Base-by-base conservation (phyloP, 1,140 invertebrate species). In the Epicauta chinensis region DNA sequence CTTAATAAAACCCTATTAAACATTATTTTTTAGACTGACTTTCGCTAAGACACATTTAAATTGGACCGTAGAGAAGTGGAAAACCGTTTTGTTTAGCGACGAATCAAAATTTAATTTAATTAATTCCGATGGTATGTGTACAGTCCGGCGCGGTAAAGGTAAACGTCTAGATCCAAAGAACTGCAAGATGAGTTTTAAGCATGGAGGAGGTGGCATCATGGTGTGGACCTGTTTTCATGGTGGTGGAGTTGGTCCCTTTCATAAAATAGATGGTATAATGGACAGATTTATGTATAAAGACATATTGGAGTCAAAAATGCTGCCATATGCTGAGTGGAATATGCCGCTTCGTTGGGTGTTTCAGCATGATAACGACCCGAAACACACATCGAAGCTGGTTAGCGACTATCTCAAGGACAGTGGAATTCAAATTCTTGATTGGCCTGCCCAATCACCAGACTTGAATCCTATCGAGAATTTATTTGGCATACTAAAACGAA, bases 381-480 rank as follows among this genome's bases (percentile, higher is more conserved):
- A 66, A 35, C 63, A 67, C 46, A 63, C 59, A 1, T 16, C 16
- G 2, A 53, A 42, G 40, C 16, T 41, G 9, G 49, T 53, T 32
- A 60, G 60, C 23, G 15, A 56, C 16, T 63, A 53, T 36, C 38
- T 64, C 40, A 3, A 12, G 13, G 11, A 51, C 9, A 57, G 61
- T 29, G 29, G 38, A 15, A 35, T 65, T 37, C n/a, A 55, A 7
- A 52, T 67, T 16, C 32, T 69, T 46, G 13, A 51, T 7, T 68
- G 62, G 68, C 57, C 65, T 15, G 50, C 61, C 7, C 64, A 67
- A 38, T 61, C 56, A 7, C 63, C 66, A 2, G 66, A 70, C 46
- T 40, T 68, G n/a, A 69, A 69, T 56, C 63, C 63, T 5, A 63
- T 69, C 16, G 65, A 69, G 47, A 63, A 65, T 49, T 42, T 69